Conservation (phyloP, 2,888 invertebrate genomes). For the Harpagoxenus sublaevis region DNA sequence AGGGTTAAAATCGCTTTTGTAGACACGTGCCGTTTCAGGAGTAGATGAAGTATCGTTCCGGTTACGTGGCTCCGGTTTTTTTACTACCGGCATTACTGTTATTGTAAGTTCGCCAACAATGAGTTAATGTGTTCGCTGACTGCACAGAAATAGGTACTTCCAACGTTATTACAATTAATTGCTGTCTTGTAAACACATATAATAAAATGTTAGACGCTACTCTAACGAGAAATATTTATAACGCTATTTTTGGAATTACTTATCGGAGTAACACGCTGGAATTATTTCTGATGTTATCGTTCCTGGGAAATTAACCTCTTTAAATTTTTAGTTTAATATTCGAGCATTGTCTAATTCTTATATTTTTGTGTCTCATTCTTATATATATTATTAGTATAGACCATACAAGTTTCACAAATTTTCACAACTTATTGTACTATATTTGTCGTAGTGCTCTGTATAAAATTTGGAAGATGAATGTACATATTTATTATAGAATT, state of each 20-base stretch:
- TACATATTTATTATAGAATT: neutral
- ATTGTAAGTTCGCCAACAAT: slow-evolving; percentile 52
- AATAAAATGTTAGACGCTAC: neutral
- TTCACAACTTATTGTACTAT: neutral
- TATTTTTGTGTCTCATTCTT: neutral
- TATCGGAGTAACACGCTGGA: neutral
- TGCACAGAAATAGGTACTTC: neutral
- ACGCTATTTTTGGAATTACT: neutral
- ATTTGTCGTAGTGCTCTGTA: neutral
- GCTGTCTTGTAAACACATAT: neutral
- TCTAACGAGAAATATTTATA: neutral
- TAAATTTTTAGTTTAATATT: neutral
- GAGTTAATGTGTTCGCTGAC: slow-evolving; percentile 12
- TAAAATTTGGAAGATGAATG: neutral
- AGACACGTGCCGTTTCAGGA: slow-evolving; percentile 70
- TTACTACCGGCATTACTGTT: slow-evolving; percentile 40
- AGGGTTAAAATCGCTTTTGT: slow-evolving; percentile 73
- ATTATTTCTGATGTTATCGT: neutral
- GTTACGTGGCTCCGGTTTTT: slow-evolving; percentile 59
- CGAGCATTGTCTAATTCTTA: neutral
- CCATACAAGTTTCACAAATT: neutral
- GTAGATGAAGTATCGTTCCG: slow-evolving; percentile 55
- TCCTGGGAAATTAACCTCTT: neutral
- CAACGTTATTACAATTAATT: neutral
- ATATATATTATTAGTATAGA: neutral